Evolutionary conservation across 1,140 invertebrate genomes (phyloP), one percentile per base, ranked within the genome.

Genomic region (Ceratitis capitata): DNA sequence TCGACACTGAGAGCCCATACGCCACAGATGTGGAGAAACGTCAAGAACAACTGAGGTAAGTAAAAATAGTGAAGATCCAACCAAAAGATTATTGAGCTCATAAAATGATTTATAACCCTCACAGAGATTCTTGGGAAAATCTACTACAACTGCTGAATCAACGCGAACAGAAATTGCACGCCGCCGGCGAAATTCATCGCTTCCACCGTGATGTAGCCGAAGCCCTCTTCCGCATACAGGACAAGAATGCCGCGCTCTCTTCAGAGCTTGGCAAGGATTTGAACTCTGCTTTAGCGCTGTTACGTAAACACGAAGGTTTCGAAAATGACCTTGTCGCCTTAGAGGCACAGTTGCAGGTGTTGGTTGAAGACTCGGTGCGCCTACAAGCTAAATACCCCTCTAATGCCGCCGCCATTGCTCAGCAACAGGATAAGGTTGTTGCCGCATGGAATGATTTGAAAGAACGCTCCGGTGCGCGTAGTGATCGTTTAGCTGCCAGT

Each of bases 201-300:
- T 99, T 99, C 94, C 98, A 99, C 92, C 94, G 98, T 32, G 98
- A 99, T 92, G 98, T 98, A 0, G 97, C 96, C 9, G 98, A 99
- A 89, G 96, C 98, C 6, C 92, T 98, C 2, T 96, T 97, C 14
- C 94, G 98, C 39, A 98, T 99, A 47, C 96, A 97, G 87, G 97
- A 98, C 89, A 98, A 98, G 91, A 95, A 95, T 87, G 95, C 96
- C 3, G 95, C 95, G 5, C 94, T 98, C 47, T 96, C 97, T 9
- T 96, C 96, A 14, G 97, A 98, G 89, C 92, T 97, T 5, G 98
- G 97, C 6, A 90, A 96, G 61, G 98, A 99, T 92, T 93, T 98
- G 9, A 97, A 98, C 89, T 96, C 97, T 0, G 98, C 97, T 26
- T 92, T 97, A 84, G 95, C 95, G 0, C 92, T 98, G 82, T 94